These are phyloP conservation scores for Ophiothrix spiculata DNA, from an alignment of 35 echinoderm and acorn worm species.

Conservation along the genomic window DNA sequence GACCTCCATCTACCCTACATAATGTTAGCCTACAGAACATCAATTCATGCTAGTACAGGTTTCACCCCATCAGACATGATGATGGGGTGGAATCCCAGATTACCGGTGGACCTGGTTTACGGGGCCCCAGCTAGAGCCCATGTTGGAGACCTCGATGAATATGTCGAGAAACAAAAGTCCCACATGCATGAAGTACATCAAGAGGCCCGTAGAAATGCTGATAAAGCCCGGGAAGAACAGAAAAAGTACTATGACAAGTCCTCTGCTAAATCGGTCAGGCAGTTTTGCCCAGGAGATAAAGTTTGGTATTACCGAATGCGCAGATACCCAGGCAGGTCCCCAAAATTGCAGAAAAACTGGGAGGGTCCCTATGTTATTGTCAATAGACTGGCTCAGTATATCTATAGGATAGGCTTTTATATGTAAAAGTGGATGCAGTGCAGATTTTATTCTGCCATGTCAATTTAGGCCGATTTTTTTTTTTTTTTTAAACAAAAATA, in stretches of 20 bases:
- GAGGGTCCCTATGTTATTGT: slow-evolving; percentile 19
- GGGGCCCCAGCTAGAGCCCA: not conserved
- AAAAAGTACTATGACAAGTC: not conserved
- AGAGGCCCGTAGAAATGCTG: not conserved
- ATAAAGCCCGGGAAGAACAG: not conserved
- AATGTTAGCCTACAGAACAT: slow-evolving; percentile 16
- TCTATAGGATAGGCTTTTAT: not conserved
- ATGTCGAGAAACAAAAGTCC: not conserved
- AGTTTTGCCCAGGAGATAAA: not conserved
- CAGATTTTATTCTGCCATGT: too few species aligned
- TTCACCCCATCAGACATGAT: slow-evolving; percentile 47
- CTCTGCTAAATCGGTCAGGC: not conserved
- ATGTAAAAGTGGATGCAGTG: too few species aligned
- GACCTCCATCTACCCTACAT: slow-evolving; percentile 33
- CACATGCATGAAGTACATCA: not conserved
- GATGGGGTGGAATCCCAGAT: slow-evolving; percentile 17
- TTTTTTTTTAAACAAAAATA: too few species aligned
- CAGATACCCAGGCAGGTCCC: not conserved
- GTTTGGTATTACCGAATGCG: not conserved
- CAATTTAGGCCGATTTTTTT: too few species aligned
- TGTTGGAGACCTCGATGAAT: not conserved
- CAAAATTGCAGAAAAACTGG: slow-evolving; percentile 44
- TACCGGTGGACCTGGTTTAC: slow-evolving; percentile 30
- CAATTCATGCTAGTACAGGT: slow-evolving; percentile 44
- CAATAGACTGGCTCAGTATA: too few species aligned